Conservation (phyloP, 2,888 invertebrate genomes). For the Uloborus plumipes region DNA sequence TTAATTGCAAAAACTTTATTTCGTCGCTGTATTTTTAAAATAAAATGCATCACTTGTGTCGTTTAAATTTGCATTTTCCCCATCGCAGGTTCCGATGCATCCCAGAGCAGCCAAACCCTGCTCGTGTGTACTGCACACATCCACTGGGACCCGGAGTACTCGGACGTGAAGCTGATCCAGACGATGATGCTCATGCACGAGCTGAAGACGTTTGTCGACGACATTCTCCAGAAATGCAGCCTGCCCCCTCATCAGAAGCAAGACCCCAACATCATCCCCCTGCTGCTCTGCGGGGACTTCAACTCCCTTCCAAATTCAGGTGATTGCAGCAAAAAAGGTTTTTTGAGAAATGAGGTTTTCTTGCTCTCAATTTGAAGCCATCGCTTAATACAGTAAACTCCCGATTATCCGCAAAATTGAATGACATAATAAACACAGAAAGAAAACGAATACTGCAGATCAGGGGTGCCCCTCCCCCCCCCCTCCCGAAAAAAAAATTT, state of each 20-base stretch:
- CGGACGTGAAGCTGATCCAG: constrained; percentile 99
- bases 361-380: no score
- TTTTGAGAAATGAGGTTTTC: no score
- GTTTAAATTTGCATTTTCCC: background rate
- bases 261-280: constrained; percentile 80
- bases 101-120: constrained; percentile 78
- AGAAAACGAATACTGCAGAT: no score
- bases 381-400: no score
- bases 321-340: constrained; percentile 67
- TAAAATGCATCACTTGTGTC: no score
- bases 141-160: constrained; percentile 99
- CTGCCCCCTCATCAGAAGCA: constrained; percentile 69
- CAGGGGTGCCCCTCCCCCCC: no score
- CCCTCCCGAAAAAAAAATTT: no score
- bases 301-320: constrained; percentile 98
- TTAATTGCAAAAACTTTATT: no score
- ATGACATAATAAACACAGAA: no score
- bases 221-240: constrained; percentile 75
- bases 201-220: constrained; percentile 85
- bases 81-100: background rate
- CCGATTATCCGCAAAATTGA: no score
- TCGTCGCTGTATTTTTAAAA: no score
- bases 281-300: constrained; percentile 96
- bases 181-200: constrained; percentile 99
- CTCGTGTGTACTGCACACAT: constrained; percentile 98